Base-by-base conservation (phyloP, 2,113 vertebrate species). In the Tragulus kanchil region DNA sequence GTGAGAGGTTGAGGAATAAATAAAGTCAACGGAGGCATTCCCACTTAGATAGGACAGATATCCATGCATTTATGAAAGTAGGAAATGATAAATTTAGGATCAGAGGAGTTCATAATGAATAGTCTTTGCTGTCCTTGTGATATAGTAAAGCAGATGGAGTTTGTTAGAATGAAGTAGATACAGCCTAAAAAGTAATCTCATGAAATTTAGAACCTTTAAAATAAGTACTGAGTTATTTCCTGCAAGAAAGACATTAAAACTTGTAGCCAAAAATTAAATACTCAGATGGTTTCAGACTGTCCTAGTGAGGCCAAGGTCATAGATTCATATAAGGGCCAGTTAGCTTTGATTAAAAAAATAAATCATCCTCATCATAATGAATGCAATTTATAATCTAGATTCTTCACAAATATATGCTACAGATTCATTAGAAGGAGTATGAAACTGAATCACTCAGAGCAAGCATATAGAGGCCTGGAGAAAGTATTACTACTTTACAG, bases 311-410 rank as follows among this genome's bases (percentile, higher is more conserved):
- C 8, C 71, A 95, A 91, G 64, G 85, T 78, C 48, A 54, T 78
- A 52, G 8, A 78, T 54, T 17, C 28, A 89, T 65, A 67, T 56
- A 93, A 31, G 9, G n/a, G 15, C 16, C 42, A 89, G 78, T 96
- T 92, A 95, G n/a, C 50, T 93, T 96, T 96, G 79, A 94, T 86
- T 93, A 81, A 92, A 79, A 85, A 85, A 79, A 86, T 23, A 52
- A 45, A 19, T 36, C 7, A 10, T 36, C 28, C 7, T 96, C 26
- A 52, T 91, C 16, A 48, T 75, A 92, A 95, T 87, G 31, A 25
- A 91, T 89, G 16, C 19, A 65, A 67, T 67, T 86, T 13, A 65
- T 79, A 97, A 81, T 67, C 25, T 45, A 82, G 25, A 25, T 19
- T 48, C 84, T 50, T 75, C 82, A 21, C 48, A 78, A 90, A 85